Conservation (phyloP, 2,113 vertebrate species). For the Chionis minor region DNA sequence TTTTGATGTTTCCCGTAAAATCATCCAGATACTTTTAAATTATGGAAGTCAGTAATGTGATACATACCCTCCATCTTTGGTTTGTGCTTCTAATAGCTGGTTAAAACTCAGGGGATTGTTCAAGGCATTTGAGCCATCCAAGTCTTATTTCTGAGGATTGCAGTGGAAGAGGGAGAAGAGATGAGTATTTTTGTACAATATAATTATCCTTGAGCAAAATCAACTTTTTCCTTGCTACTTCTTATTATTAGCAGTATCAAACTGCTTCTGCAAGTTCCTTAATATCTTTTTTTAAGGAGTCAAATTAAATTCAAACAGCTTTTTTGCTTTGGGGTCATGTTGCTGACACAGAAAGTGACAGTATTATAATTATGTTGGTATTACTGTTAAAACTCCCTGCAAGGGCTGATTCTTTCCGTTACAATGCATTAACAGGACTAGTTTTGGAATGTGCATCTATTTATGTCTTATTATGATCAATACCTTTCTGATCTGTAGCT, state of each 20-base stretch:
- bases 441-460: not conserved
- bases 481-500: not conserved
- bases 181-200: not conserved
- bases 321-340: not conserved
- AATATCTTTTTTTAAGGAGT: not conserved
- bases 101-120: not conserved
- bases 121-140: not conserved
- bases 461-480: not conserved
- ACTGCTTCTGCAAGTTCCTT: not conserved
- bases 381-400: not conserved
- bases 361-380: not conserved
- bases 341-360: not conserved
- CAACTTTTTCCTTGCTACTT: not conserved
- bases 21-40: not conserved
- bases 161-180: not conserved
- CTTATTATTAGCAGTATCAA: not conserved
- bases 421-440: not conserved
- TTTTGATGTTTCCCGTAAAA: not conserved
- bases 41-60: not conserved
- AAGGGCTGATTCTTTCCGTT: not conserved
- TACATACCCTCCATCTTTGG: not conserved
- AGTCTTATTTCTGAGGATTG: not conserved
- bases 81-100: not conserved
- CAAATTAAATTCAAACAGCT: not conserved
- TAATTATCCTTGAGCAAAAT: not conserved